Base-by-base conservation (phyloP, 1,140 invertebrate species). In the Druon quercuslanigerum region DNA sequence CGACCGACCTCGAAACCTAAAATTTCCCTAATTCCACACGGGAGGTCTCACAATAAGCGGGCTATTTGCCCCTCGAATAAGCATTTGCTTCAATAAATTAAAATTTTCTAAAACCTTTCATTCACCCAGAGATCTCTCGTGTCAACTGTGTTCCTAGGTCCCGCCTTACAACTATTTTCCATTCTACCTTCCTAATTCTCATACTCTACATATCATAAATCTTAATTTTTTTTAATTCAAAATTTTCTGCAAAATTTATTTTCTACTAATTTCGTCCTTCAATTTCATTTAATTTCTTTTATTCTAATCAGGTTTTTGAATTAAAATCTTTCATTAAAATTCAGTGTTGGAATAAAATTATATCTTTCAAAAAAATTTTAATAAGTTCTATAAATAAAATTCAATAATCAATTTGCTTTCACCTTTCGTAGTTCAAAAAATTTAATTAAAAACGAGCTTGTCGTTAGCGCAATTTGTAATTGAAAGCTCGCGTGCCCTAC, bases 1-100 rank as follows among this genome's bases (percentile, higher is more conserved):
- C 87, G 84, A 79, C 84, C 86, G 81, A 86, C 81, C 76, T 82
- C 75, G 71, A 85, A 85, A 81, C 73, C 40, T 52, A 86, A 81
- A 83, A 75, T 78, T 79, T 79, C 81, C 76, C 82, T 73, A 82
- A 79, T 71, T 87, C 81, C 76, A 85, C 80, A 82, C 84, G 84
- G 80, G 84, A 81, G 76, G 33, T 66, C 60, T 66, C 57, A 20
- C 17, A 57, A 25, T 25, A 7, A 57, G 17, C 25, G 12, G 19
- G 19, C 13, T 57, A 5, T 57, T 57, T 57, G 17, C 4, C 52
- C 17, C 52, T 57, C 19, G 19, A 20, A 20, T 20, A 1, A 57
- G 19, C 19, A 57, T 57, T 20, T 25, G 12, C 56, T 1, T 12
- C 9, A 57, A 57, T 57, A 20, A 57, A 11, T 20, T 12, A 25